Evolutionary conservation across 2,797 vertebrate genomes (phyloP).

Genomic region (Clarias fuscus): DNA sequence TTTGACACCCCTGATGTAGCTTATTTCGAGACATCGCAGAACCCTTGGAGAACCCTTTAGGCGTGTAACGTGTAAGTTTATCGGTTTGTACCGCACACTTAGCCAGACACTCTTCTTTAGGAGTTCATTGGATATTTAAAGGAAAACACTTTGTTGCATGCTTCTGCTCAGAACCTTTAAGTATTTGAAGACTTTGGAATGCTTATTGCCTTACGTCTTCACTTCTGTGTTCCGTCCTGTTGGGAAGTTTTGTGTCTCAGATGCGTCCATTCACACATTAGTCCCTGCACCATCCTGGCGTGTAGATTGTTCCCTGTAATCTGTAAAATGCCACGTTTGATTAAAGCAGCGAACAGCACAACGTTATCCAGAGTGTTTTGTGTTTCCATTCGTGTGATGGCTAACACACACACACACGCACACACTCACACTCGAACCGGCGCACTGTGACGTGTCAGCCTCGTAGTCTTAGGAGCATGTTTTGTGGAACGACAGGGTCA

Average conservation of each 20-base stretch:
- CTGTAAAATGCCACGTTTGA: background rate
- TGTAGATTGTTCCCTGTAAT: no score
- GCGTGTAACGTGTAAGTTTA: background rate
- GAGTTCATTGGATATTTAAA: background rate
- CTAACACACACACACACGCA: conserved; percentile 35
- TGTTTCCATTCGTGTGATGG: background rate
- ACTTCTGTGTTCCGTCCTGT: background rate
- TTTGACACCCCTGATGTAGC: background rate
- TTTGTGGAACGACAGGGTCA: conserved; percentile 55
- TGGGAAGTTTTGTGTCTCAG: background rate
- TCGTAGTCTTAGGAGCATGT: conserved; percentile 49
- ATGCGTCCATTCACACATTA: background rate
- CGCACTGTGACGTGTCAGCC: conserved; percentile 48
- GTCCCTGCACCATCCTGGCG: background rate
- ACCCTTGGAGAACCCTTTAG: background rate
- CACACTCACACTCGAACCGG: conserved; percentile 19
- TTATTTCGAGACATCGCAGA: background rate
- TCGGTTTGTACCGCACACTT: background rate
- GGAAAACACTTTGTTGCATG: background rate
- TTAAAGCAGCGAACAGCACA: background rate
- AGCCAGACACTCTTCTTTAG: background rate
- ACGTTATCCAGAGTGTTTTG: background rate
- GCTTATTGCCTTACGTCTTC: background rate
- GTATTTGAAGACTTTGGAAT: background rate
- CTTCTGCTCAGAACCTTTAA: background rate